A percentile compares a stretch with the other conserved stretches of the same genome.
These are phyloP conservation scores for Zosterops borbonicus DNA, from an alignment of 2,113 vertebrate species.

Conservation along the genomic window DNA sequence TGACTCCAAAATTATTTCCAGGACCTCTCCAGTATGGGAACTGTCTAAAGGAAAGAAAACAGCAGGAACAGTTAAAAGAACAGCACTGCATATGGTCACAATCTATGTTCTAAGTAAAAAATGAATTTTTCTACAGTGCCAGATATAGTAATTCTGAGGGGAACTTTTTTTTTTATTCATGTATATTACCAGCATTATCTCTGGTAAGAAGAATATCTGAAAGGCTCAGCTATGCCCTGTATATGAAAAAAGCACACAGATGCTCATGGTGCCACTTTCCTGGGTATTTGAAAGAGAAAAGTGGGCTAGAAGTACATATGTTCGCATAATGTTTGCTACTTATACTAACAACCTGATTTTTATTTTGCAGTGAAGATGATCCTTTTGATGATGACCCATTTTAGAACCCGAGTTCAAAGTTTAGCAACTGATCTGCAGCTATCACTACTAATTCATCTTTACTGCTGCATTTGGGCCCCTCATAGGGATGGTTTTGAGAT, in stretches of 20 bases:
- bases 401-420: background rate
- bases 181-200: background rate
- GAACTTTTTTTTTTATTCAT: background rate
- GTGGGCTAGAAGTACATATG: background rate
- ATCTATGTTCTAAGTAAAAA: background rate
- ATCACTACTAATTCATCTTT: background rate
- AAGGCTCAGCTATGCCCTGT: background rate
- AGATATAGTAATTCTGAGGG: background rate
- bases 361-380: background rate
- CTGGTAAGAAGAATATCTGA: background rate
- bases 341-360: background rate
- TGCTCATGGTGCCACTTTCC: background rate
- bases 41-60: constrained; percentile 30
- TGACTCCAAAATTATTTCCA: constrained; percentile 67
- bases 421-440: background rate
- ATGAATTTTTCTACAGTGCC: background rate
- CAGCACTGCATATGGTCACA: background rate
- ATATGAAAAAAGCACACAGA: background rate
- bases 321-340: background rate
- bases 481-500: background rate
- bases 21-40: constrained; percentile 63
- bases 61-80: background rate
- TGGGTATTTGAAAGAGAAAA: background rate
- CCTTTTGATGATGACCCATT: background rate
- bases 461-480: background rate